Base-by-base conservation (phyloP, 2,888 invertebrate species). In the Brenthis ino region DNA sequence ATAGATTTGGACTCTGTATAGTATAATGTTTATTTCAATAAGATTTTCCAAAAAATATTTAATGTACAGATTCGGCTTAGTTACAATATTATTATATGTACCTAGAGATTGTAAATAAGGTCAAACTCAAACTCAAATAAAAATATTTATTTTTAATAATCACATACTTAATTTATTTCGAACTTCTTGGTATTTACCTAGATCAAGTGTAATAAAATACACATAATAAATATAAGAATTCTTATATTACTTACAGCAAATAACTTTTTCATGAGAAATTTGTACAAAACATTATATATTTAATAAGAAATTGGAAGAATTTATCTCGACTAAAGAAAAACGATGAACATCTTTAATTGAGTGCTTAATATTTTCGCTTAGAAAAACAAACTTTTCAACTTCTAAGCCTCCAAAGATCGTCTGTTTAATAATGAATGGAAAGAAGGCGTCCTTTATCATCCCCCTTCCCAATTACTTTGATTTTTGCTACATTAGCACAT, bases 401-500 rank as follows among this genome's bases (percentile, higher is more conserved):
- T 56, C 48, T 67, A 50, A 56, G 63, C 67, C 61, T 56, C 60
- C 51, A 55, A 56, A 60, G 60, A 60, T 63, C 63, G 61, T 56
- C 61, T 65, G 68, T 68, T 71, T 68, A 54, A 65, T 63, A 68
- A 68, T 66, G 63, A 68, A 65, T 51, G 68, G 11, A 68, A 71
- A 71, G 68, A 63, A 70, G 61, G 50, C 50, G 37, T 57, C 63
- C 56, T 72, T 66, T 70, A 70, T 72, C 61, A 64, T 71, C 67
- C 58, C 70, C 67, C 66, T 64, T 64, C 57, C 67, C 75, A 76
- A 77, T 77, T 77, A 75, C 69, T 74, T 73, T 75, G 79, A 80
- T 80, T 81, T 68, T 75, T 72, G 79, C 79, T 80, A 82, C 78
- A 79, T 81, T 76, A 75, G 78, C 79, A 74, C 73, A 74, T 77